Percentiles rank a stretch among this genome's conserved stretches.
Conservation (phyloP, 1,140 invertebrate species). For the Halyomorpha halys region DNA sequence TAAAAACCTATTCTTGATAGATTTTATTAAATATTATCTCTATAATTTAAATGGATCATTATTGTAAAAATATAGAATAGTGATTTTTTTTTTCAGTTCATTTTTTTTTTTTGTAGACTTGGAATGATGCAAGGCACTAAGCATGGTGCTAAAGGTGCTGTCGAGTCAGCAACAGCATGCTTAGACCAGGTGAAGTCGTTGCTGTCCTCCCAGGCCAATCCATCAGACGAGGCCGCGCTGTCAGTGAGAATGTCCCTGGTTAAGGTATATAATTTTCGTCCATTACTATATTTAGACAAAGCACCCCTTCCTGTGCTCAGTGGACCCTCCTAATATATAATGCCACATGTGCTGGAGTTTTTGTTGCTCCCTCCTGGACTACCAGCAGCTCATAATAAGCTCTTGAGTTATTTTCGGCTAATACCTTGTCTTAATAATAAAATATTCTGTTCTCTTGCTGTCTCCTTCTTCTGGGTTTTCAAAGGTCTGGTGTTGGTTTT, state of each 20-base stretch:
- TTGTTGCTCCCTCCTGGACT: background rate
- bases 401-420: background rate
- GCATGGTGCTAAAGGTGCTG: constrained; percentile 29
- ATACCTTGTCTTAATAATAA: background rate
- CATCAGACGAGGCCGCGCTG: constrained; percentile 53
- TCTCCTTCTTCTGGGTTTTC: no score
- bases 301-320: no score
- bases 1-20: no score
- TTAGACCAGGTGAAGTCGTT: constrained; percentile 42
- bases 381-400: background rate
- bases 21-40: no score
- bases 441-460: no score
- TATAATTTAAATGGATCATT: no score
- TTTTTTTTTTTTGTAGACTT: constrained; percentile 23
- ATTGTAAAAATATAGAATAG: no score
- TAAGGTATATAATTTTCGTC: constrained; percentile 41
- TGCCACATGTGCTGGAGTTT: background rate
- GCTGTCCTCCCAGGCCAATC: constrained; percentile 49
- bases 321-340: background rate
- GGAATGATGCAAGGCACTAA: constrained; percentile 28
- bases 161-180: constrained; percentile 19
- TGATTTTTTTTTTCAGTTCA: background rate
- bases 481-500: no score
- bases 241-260: constrained; percentile 49
- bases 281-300: constrained; percentile 16